Conservation (phyloP, 2,113 vertebrate species). For the Spilogale gracilis region DNA sequence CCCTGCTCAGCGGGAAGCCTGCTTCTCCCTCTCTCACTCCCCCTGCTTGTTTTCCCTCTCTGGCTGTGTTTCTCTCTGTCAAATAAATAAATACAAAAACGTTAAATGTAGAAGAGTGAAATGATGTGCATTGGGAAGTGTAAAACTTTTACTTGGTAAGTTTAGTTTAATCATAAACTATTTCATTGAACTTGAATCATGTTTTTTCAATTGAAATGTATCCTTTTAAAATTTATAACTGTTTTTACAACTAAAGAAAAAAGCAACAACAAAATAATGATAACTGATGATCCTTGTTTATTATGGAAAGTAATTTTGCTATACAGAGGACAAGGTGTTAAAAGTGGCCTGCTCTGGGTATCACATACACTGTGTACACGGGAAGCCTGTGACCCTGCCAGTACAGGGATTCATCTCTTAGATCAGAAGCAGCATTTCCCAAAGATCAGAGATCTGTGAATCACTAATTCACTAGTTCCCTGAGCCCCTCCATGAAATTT, state of each 20-base stretch:
- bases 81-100: no score
- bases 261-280: not conserved
- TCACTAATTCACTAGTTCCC: not conserved
- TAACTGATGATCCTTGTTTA: not conserved
- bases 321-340: not conserved
- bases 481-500: not conserved
- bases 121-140: not conserved
- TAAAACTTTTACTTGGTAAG: not conserved
- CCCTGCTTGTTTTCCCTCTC: no score
- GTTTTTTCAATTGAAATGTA: conserved; percentile 29
- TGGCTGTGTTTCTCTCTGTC: no score
- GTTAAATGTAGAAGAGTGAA: not conserved
- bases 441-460: not conserved
- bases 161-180: not conserved
- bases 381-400: not conserved
- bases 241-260: conserved; percentile 33
- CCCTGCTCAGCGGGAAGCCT: no score
- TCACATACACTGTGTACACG: not conserved
- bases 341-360: not conserved
- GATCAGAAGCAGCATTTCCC: not conserved
- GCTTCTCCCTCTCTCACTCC: no score
- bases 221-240: not conserved
- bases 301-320: not conserved
- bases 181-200: not conserved
- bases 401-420: not conserved